These are phyloP conservation scores for Nyctereutes procyonoides DNA, from an alignment of 2,113 vertebrate species.

Conservation along the genomic window DNA sequence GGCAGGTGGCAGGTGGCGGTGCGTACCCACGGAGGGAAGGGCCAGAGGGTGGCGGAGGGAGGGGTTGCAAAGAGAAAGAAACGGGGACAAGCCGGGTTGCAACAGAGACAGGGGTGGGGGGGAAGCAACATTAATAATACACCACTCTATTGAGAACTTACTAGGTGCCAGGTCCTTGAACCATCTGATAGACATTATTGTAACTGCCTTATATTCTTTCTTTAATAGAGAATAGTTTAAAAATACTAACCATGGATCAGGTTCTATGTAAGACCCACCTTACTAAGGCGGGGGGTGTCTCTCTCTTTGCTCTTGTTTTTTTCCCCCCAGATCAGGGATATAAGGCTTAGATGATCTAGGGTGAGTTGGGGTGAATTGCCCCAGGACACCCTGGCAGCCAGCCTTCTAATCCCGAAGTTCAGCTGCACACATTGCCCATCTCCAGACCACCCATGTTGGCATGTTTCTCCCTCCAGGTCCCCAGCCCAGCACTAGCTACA, in stretches of 20 bases:
- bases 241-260: not conserved
- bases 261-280: not conserved
- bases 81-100: not conserved
- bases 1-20: not conserved
- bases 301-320: not conserved
- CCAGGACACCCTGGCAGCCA: not conserved
- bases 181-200: not conserved
- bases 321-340: no score
- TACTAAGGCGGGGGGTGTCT: not conserved
- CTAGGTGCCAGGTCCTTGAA: not conserved
- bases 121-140: not conserved
- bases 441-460: accelerated
- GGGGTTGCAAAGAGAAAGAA: not conserved
- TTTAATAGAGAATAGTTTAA: not conserved
- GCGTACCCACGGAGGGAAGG: not conserved
- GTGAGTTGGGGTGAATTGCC: not conserved
- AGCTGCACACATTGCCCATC: not conserved
- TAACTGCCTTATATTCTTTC: not conserved
- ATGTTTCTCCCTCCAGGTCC: not conserved
- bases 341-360: not conserved
- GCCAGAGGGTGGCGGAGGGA: not conserved
- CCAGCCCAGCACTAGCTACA: not conserved
- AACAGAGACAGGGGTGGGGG: not conserved
- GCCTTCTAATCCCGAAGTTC: not conserved
- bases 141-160: not conserved